Evolutionary conservation across 2,888 invertebrate genomes (phyloP), one percentile per base, ranked within the genome.

Genomic region (Psococerastis gibbosa): DNA sequence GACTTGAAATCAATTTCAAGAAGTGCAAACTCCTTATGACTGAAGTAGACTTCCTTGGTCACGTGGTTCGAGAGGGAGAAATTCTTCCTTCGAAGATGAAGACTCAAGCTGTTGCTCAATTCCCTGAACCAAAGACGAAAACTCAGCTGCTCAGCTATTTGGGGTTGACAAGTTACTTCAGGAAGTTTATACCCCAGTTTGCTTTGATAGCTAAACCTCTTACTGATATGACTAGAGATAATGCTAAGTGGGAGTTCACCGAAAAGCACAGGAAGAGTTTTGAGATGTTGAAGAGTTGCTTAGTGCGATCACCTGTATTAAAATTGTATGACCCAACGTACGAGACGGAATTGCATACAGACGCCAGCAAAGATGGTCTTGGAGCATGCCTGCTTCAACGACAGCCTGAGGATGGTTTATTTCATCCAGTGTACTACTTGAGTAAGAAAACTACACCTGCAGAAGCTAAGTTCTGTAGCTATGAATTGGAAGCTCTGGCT

Each of bases 401-500:
- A 20, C 46, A 45, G 27, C 35, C 35, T 8, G 51, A 51, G 3
- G 48, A 52, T 23, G 41, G 44, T 13, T 15, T 23, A 9, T 45
- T 52, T 17, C 54, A 53, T 20, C 52, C 51, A 1, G 38, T 53
- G 3, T 48, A 52, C 44, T 54, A 48, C 31, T 48, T 49, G 43
- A 55, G 54, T 18, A 44, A 47, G 11, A 51, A 50, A 42, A 54
- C 53, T 2, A 49, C 46, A 1, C 38, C 44, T 1, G 43, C 38
- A 1, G 53, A 55, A 41, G 46, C 49, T 9, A 49, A 50, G 8
- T 51, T 50, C 31, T 43, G 47, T 17, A 53, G 52, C 11, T 54
- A 56, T 15, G 53, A 59, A 33, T 45, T 60, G 2, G 57, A 60
- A 50, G 55, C 57, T 2, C 44, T 59, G 4, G 57, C 56, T 0